Evolutionary conservation across 2,113 vertebrate genomes (phyloP).

Genomic region (Guaruba guarouba): DNA sequence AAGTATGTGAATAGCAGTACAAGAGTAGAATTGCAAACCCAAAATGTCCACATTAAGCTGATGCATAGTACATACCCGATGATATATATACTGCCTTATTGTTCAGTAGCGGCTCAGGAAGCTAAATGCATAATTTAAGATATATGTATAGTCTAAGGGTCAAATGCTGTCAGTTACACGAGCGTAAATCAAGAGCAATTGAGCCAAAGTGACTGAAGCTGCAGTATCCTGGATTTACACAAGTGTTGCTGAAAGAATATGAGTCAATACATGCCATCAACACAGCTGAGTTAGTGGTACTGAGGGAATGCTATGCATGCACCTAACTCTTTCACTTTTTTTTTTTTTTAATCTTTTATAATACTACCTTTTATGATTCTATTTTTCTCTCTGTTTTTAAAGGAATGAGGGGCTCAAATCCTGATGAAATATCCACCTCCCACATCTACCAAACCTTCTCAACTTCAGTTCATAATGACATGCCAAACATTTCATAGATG

Average conservation of each 20-base stretch:
- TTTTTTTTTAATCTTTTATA: neutral
- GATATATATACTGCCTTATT: conserved; percentile 59
- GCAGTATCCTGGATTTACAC: conserved; percentile 48
- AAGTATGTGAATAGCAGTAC: neutral
- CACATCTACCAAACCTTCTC: neutral
- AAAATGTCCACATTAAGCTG: conserved; percentile 49
- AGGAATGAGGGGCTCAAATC: neutral
- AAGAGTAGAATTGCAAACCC: conserved; percentile 14
- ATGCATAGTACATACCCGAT: conserved; percentile 12
- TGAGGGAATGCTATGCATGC: neutral
- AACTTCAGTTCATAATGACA: neutral
- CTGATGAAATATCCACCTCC: neutral
- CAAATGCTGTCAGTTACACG: conserved; percentile 48
- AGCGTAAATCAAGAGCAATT: conserved; percentile 59
- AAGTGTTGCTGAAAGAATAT: conserved; percentile 45
- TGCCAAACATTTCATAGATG: neutral
- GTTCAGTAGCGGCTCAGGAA: conserved; percentile 26
- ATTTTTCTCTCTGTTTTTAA: conserved; percentile 1
- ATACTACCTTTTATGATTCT: neutral
- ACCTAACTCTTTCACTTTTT: conserved; percentile 13
- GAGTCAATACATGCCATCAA: conserved; percentile 37
- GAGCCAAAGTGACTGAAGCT: conserved; percentile 49
- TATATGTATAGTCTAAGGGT: conserved; percentile 62
- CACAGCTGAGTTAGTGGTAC: conserved; percentile 44
- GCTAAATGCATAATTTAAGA: conserved; percentile 63